A percentile compares a stretch with the other conserved stretches of the same genome.
phyloP scores from a whole-genome alignment of 1,140 invertebrate genomes.

The Nautilus pompilius region DNA sequence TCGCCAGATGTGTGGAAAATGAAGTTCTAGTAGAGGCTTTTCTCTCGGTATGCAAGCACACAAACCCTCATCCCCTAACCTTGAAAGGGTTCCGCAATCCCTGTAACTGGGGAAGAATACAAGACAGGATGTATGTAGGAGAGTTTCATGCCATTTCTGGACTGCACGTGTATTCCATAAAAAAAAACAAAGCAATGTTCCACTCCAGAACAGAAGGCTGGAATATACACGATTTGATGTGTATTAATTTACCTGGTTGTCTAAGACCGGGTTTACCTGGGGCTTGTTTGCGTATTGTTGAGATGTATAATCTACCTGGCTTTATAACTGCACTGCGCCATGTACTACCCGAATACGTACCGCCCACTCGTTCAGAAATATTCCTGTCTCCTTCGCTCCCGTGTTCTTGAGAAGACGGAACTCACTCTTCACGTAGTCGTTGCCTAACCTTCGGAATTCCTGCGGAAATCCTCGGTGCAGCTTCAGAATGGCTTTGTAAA shows the following conservation, averaged over 20 bases:
- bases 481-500: slow-evolving; percentile 87
- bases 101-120: too few relatives aligned
- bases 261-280: background rate
- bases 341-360: slow-evolving; percentile 61
- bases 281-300: background rate
- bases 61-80: too few relatives aligned
- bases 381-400: slow-evolving; percentile 64
- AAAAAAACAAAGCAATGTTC: background rate
- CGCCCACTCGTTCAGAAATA: slow-evolving; percentile 87
- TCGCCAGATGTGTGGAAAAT: too few relatives aligned
- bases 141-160: too few relatives aligned
- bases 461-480: slow-evolving; percentile 77
- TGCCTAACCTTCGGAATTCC: slow-evolving; percentile 66
- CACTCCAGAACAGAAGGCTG: too few relatives aligned
- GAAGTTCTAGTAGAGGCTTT: too few relatives aligned
- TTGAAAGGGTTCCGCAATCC: too few relatives aligned
- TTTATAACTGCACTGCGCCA: background rate
- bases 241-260: background rate
- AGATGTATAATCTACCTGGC: background rate
- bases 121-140: too few relatives aligned
- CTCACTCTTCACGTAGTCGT: slow-evolving; percentile 83
- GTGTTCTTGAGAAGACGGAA: slow-evolving; percentile 84
- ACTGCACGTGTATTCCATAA: background rate
- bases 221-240: background rate
- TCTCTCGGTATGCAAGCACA: too few relatives aligned